These are phyloP conservation scores for Lepus townsendii DNA, from an alignment of 2,797 vertebrate genomes.

Conservation along the genomic window DNA sequence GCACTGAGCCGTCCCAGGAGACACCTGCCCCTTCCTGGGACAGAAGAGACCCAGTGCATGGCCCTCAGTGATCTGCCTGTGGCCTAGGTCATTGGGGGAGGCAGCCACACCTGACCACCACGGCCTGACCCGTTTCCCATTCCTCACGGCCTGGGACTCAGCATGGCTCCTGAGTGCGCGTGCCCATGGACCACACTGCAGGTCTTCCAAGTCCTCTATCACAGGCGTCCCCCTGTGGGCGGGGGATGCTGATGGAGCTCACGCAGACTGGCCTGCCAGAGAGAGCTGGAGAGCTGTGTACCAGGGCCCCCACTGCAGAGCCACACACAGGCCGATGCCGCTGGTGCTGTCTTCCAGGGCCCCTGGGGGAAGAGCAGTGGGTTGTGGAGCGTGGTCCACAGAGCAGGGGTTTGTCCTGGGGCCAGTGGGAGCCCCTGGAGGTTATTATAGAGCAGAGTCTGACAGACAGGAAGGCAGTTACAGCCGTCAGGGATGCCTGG, in stretches of 20 bases:
- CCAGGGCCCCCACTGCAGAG: neutral
- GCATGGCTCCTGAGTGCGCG: too few species aligned
- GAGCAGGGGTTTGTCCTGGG: constrained; percentile 60
- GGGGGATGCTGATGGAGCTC: neutral
- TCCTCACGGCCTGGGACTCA: too few species aligned
- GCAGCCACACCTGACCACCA: too few species aligned
- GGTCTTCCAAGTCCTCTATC: too few species aligned
- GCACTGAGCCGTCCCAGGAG: neutral
- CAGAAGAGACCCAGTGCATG: neutral
- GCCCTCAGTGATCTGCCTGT: too few species aligned
- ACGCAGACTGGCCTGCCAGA: neutral
- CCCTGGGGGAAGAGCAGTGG: constrained; percentile 82
- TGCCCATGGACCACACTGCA: too few species aligned
- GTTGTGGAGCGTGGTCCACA: neutral
- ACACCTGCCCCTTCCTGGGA: neutral
- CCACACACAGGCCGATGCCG: too few species aligned
- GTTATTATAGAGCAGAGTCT: neutral
- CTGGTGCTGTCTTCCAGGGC: constrained; percentile 56
- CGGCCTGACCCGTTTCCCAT: too few species aligned
- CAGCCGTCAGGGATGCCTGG: neutral
- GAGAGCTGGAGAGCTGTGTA: too few species aligned
- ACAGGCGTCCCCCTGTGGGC: too few species aligned
- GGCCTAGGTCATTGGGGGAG: too few species aligned
- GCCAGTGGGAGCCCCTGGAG: constrained; percentile 80
- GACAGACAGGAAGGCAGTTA: neutral